These are phyloP conservation scores for Pipistrellus pygmaeus DNA, from an alignment of 2,797 vertebrate genomes.

Conservation along the genomic window DNA sequence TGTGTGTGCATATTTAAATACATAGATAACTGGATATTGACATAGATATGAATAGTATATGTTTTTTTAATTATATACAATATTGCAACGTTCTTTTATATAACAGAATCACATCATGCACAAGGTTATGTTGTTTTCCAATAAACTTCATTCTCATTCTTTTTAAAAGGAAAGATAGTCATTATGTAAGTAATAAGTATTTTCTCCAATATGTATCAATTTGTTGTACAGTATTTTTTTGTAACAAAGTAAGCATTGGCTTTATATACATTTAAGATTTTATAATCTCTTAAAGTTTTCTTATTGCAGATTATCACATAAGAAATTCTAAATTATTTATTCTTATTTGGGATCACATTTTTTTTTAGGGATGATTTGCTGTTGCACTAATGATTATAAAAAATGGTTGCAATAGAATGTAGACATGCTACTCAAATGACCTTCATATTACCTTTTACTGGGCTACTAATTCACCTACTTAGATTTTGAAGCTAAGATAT, in stretches of 20 bases:
- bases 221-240: neutral
- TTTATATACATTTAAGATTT: neutral
- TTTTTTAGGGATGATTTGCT: slow-evolving; percentile 9
- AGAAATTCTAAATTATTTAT: neutral
- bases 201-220: neutral
- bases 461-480: neutral
- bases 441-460: neutral
- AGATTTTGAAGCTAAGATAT: neutral
- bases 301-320: neutral
- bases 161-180: neutral
- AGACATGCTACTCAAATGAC: neutral
- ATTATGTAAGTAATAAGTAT: neutral
- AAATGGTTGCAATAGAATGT: neutral
- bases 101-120: neutral
- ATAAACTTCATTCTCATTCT: neutral
- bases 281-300: neutral
- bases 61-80: neutral
- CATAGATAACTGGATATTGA: neutral
- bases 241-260: neutral
- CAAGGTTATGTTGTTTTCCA: neutral
- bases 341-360: neutral
- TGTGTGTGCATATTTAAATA: neutral
- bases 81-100: neutral
- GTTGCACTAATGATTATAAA: neutral
- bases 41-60: neutral